These are phyloP conservation scores for Pempheris klunzingeri DNA, from an alignment of 2,797 vertebrate species.

Conservation along the genomic window DNA sequence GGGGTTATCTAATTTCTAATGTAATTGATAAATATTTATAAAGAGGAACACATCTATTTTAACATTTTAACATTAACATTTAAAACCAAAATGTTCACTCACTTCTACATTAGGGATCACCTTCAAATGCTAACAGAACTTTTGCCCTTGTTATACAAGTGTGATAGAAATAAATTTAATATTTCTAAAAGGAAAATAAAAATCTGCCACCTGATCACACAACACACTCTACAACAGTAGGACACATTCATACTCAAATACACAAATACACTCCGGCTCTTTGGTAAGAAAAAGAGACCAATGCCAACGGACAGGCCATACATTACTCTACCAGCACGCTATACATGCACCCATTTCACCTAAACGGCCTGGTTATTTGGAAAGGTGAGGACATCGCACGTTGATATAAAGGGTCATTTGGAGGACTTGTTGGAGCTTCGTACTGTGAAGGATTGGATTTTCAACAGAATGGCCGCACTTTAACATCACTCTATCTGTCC, in stretches of 20 bases:
- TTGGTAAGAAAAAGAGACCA: conserved; percentile 74
- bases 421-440: conserved; percentile 86
- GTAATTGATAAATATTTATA: not conserved
- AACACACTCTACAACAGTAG: not conserved
- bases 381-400: conserved; percentile 84
- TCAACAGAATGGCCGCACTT: conserved; percentile 89
- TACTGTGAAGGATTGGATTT: conserved; percentile 91
- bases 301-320: conserved; percentile 79
- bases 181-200: not conserved
- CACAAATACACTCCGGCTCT: conserved; percentile 55
- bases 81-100: not conserved
- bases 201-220: not conserved
- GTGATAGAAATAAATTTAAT: not conserved
- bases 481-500: conserved; percentile 69
- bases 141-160: not conserved
- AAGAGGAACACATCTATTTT: not conserved
- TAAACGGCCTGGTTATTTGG: conserved; percentile 81
- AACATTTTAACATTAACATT: conserved; percentile 20
- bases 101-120: not conserved
- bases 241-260: conserved; percentile 4
- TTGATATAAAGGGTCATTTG: conserved; percentile 90
- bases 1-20: not conserved
- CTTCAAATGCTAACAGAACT: not conserved
- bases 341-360: conserved; percentile 84
- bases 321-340: conserved; percentile 84